Evolutionary conservation across 2,113 vertebrate species (phyloP), one percentile per base, ranked within the genome.

Genomic region (Perca flavescens): DNA sequence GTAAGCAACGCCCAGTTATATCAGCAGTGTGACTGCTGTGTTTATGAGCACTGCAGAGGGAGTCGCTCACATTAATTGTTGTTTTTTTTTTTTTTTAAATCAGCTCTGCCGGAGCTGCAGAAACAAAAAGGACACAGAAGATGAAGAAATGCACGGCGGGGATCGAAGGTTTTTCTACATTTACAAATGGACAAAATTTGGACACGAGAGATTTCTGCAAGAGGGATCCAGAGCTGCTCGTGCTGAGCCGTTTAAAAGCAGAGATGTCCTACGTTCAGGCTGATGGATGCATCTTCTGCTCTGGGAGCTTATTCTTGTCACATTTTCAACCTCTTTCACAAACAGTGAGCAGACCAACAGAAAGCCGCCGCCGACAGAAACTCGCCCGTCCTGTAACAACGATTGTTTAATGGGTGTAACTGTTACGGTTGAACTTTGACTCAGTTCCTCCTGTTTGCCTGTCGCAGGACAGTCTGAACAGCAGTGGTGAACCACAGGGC

Each of bases 11-110:
- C 16, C 40, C 64, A 10, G 60, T 74, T 31, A 19, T 53, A 46
- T 83, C 77, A 22, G 28, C 77, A 21, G 40, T 2, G 67, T 9
- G 52, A 9, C 15, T 49, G 70, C 73, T 63, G 61, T 10, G 21
- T 79, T 69, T 64, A 69, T 16, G 52, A 78, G 74, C 72, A 76
- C 58, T 50, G 68, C 34, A 66, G 66, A 65, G 56, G 16, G 22
- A 71, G 66, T 56, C 43, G 21, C 6, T 31, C 63, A 31, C 75
- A 60, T 65, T 60, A 0, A 21, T 52, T 50, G 52, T 16, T 40
- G 34, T 22, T 47, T 0, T 43, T 63, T 65, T 36, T 40, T 68
- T 34, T 43, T 43, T 43, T 43, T 40, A 0, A 0, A 22, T 66
- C 68, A 78, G 74, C 70, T 34, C 50, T 21, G 79, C 52, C 10